Percentiles rank a stretch among this genome's conserved stretches.
phyloP scores from a whole-genome alignment of 2,888 invertebrate species.

The Chrysolina haemoptera region DNA sequence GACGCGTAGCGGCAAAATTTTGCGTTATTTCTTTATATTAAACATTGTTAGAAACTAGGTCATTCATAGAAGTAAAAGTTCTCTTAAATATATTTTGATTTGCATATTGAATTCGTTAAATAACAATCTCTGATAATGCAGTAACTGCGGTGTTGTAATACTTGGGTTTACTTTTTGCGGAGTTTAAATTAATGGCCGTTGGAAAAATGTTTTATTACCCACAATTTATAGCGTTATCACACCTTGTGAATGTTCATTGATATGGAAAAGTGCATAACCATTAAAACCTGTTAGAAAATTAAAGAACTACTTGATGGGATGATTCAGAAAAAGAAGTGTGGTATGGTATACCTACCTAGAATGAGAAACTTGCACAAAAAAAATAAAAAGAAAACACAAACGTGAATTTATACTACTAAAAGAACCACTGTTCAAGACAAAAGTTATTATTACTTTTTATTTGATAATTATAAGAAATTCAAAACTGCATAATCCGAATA shows the following conservation, averaged over 20 bases:
- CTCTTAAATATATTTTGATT: constrained; percentile 51
- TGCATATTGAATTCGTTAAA: constrained; percentile 47
- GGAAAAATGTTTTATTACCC: constrained; percentile 11
- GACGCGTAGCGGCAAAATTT: constrained; percentile 39
- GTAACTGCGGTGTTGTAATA: constrained; percentile 49
- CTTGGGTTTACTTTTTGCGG: constrained; percentile 51
- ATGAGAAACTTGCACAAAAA: too few relatives aligned
- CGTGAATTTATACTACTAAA: too few relatives aligned
- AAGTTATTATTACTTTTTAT: too few relatives aligned
- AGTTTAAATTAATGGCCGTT: constrained; percentile 19
- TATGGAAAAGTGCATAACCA: background rate
- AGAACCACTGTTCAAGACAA: too few relatives aligned
- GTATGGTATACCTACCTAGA: background rate
- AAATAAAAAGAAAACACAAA: too few relatives aligned
- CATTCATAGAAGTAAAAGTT: constrained; percentile 55
- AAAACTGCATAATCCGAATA: too few relatives aligned
- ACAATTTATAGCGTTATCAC: constrained; percentile 5
- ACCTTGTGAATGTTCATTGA: constrained; percentile 6
- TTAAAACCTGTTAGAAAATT: background rate
- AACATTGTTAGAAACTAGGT: constrained; percentile 48
- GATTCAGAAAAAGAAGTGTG: background rate
- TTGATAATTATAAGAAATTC: too few relatives aligned
- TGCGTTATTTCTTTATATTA: constrained; percentile 21
- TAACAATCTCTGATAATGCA: constrained; percentile 43
- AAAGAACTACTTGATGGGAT: background rate